phyloP scores from a whole-genome alignment of 2,888 invertebrate genomes.

The Podotricha telesiphe region DNA sequence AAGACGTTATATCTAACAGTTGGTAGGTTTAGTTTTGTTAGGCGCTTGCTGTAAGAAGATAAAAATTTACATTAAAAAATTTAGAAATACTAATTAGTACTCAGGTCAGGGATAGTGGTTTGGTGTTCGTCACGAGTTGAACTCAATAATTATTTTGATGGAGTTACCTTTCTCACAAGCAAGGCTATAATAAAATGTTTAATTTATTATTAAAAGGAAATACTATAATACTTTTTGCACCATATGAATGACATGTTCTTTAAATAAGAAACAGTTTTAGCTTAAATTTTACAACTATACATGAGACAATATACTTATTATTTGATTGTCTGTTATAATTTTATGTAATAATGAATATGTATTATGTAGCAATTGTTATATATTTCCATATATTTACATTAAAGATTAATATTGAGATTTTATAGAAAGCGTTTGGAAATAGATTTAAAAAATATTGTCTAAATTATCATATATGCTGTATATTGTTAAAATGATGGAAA shows the following conservation, averaged over 20 bases:
- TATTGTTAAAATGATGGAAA: no score
- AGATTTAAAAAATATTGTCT: no score
- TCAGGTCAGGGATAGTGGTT: constrained; percentile 50
- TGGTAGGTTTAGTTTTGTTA: constrained; percentile 26
- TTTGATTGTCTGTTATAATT: no score
- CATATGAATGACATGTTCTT: background rate
- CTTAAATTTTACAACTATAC: background rate
- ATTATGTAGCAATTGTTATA: no score
- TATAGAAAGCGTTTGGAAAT: no score
- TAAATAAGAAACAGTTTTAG: background rate
- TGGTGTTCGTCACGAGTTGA: constrained; percentile 49
- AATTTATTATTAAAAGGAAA: background rate
- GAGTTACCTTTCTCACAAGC: constrained; percentile 47
- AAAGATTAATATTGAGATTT: no score
- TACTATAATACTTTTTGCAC: background rate
- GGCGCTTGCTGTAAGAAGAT: constrained; percentile 34
- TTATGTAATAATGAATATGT: no score
- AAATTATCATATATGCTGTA: no score
- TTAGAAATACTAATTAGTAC: constrained; percentile 45
- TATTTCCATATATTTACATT: no score
- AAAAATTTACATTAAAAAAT: constrained; percentile 29
- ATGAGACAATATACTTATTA: no score
- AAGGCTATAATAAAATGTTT: background rate
- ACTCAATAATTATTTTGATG: constrained; percentile 41
- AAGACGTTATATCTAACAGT: constrained; percentile 14